Conservation (phyloP, 1,140 invertebrate species). For the Pogonomyrmex barbatus region DNA sequence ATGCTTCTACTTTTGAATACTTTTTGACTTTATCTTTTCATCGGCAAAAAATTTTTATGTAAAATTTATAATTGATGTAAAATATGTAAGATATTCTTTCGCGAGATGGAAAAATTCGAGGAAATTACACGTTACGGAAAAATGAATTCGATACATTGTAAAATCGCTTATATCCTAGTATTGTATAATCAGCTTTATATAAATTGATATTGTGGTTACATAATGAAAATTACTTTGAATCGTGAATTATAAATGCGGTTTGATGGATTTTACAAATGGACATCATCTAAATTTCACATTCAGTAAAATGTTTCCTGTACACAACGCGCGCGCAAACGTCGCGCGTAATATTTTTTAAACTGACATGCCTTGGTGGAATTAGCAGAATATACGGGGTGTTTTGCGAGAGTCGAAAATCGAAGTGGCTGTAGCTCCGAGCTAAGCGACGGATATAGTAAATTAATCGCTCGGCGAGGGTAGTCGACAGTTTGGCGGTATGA, state of each 20-base stretch:
- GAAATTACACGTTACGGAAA: background rate
- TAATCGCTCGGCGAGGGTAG: constrained; percentile 57
- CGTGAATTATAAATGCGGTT: constrained; percentile 46
- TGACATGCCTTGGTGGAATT: background rate
- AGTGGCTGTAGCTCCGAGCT: background rate
- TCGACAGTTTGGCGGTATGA: constrained; percentile 30
- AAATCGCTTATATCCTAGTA: background rate
- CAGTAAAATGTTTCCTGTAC: constrained; percentile 19
- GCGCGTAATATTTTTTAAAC: constrained; percentile 32
- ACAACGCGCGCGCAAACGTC: background rate
- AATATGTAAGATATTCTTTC: background rate
- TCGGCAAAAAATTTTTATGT: background rate
- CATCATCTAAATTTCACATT: constrained; percentile 42
- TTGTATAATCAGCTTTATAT: constrained; percentile 1
- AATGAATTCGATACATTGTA: constrained; percentile 9
- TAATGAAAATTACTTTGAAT: constrained; percentile 41
- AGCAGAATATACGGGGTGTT: background rate
- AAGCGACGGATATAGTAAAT: constrained; percentile 7
- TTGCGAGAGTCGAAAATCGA: constrained; percentile 28
- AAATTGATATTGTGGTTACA: constrained; percentile 2
- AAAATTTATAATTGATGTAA: background rate
- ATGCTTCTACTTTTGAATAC: background rate
- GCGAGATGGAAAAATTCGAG: background rate
- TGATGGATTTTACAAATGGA: constrained; percentile 43
- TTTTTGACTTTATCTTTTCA: background rate